Conservation (phyloP, 1,140 invertebrate species). For the Zaprionus nigranus region DNA sequence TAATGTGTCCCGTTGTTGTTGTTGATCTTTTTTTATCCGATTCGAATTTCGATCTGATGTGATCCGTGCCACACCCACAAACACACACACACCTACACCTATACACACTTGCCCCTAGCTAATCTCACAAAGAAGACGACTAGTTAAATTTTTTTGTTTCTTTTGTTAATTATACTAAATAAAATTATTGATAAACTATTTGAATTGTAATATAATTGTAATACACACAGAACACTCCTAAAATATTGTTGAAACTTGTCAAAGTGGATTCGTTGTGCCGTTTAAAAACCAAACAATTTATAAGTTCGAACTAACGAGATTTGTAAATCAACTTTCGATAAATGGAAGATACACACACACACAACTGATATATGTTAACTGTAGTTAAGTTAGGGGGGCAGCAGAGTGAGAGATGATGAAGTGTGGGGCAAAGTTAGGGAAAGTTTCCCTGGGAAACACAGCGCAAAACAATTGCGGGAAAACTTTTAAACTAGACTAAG, state of each 20-base stretch:
- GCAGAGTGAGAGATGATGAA: conserved; percentile 4
- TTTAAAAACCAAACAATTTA: neutral
- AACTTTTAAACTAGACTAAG: conserved; percentile 42
- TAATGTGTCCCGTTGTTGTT: conserved; percentile 2
- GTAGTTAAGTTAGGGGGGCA: conserved; percentile 30
- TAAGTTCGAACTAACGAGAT: neutral
- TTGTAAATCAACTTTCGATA: conserved; percentile 4
- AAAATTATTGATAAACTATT: conserved; percentile 39
- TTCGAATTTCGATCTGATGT: neutral
- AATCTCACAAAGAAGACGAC: conserved; percentile 12
- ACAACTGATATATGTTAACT: conserved; percentile 27
- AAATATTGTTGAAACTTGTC: conserved; percentile 62
- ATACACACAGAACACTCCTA: conserved; percentile 1
- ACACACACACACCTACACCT: conserved; percentile 3
- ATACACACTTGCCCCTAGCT: conserved; percentile 44
- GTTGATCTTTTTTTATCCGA: conserved; percentile 7
- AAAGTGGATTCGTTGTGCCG: conserved; percentile 32
- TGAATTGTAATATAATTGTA: neutral
- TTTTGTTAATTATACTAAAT: conserved; percentile 33
- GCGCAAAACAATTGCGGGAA: conserved; percentile 17
- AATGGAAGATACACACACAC: conserved; percentile 17
- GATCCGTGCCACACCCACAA: neutral
- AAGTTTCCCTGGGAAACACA: conserved; percentile 20
- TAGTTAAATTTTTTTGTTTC: conserved; percentile 39
- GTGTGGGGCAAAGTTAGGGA: conserved; percentile 34